Percentiles rank a stretch among this genome's conserved stretches.
These are phyloP conservation scores for Trididemnum miniatum DNA, from an alignment of 23 tunicate genomes.

Conservation along the genomic window DNA sequence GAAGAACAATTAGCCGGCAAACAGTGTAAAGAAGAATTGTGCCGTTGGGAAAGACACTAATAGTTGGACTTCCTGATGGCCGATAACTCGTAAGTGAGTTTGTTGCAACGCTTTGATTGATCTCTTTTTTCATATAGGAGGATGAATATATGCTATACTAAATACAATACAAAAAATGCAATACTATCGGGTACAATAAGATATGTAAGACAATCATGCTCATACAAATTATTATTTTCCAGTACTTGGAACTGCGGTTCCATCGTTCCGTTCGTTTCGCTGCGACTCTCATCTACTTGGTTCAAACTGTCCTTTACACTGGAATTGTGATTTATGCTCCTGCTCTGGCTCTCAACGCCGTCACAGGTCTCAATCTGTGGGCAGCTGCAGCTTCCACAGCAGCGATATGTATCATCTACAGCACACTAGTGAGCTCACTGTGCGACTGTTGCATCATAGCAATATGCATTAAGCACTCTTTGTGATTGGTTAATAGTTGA, in stretches of 20 bases:
- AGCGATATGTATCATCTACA: conserved; percentile 62
- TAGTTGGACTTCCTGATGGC: no score
- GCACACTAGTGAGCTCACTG: conserved; percentile 47
- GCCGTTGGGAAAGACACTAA: no score
- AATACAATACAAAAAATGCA: no score
- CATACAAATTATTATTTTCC: background rate
- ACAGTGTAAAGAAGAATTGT: no score
- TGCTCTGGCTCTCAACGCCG: conserved; percentile 63
- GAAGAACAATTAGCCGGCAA: no score
- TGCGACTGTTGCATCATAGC: no score
- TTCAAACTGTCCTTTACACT: conserved; percentile 61
- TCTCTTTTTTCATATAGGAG: no score
- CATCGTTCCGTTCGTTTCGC: conserved; percentile 52
- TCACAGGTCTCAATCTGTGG: conserved; percentile 73
- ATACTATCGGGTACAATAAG: no score
- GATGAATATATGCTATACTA: no score
- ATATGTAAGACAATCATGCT: no score
- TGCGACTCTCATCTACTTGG: conserved; percentile 56
- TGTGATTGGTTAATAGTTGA: background rate
- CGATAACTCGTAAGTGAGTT: no score
- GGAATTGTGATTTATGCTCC: conserved; percentile 87
- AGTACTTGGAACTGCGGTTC: conserved; percentile 76
- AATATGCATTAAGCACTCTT: background rate
- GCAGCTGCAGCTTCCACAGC: conserved; percentile 59
- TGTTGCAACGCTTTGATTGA: no score